Evolutionary conservation across 2,113 vertebrate species (phyloP).

Genomic region (zebrafish (Danio rerio)): DNA sequence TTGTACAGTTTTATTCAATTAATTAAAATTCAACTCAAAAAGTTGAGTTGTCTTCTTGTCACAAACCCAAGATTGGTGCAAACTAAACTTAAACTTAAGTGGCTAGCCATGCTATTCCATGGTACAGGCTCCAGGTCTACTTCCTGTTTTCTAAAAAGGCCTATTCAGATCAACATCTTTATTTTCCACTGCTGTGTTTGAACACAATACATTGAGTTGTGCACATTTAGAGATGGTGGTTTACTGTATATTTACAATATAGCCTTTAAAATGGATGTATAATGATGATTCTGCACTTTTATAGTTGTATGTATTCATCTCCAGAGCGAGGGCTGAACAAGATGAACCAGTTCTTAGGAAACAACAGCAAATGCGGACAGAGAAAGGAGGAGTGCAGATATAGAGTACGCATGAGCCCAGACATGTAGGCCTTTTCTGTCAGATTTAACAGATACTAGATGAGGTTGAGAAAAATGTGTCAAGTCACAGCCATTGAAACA

Average conservation of each 20-base stretch:
- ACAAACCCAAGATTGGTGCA: too few species aligned
- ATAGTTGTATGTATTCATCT: not conserved
- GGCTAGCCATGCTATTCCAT: too few species aligned
- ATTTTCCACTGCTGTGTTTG: not conserved
- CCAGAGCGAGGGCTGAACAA: not conserved
- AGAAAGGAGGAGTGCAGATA: not conserved
- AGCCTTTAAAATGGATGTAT: not conserved
- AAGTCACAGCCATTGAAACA: not conserved
- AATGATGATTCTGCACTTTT: not conserved
- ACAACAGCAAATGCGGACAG: not conserved
- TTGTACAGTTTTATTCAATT: too few species aligned
- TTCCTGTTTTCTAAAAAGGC: not conserved
- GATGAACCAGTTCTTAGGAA: slow-evolving; percentile 10
- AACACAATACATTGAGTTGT: not conserved
- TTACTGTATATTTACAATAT: too few species aligned
- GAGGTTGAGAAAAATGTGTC: not conserved
- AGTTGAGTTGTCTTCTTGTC: too few species aligned
- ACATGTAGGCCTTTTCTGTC: not conserved
- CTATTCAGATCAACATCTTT: not conserved
- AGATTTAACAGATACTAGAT: not conserved
- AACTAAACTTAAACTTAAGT: too few species aligned
- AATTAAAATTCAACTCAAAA: too few species aligned
- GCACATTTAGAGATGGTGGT: not conserved
- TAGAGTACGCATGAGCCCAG: not conserved
- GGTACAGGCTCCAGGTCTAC: too few species aligned